Conservation (phyloP, 2,113 vertebrate species). For the Channa maculata region DNA sequence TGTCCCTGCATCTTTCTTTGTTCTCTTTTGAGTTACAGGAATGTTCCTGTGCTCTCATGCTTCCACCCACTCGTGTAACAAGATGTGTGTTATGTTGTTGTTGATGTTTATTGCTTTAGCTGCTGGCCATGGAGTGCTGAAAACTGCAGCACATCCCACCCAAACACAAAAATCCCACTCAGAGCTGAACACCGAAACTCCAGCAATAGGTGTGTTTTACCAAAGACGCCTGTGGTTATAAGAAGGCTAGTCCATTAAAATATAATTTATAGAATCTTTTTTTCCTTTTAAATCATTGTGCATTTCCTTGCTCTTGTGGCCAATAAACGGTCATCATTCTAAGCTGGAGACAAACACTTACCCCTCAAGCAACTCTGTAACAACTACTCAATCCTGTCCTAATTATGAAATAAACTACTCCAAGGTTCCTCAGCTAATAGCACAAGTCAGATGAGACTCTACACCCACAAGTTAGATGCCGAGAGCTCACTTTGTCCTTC, state of each 20-base stretch:
- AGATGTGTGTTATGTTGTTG: constrained; percentile 38
- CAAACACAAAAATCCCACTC: constrained; percentile 23
- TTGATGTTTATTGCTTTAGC: constrained; percentile 45
- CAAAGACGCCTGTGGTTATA: background rate
- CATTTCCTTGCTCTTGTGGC: constrained; percentile 37
- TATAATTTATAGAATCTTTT: no score
- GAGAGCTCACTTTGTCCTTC: constrained; percentile 20
- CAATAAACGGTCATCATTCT: constrained; percentile 47
- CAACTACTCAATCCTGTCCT: constrained; percentile 62
- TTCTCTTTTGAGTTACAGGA: constrained; percentile 12
- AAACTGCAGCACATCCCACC: constrained; percentile 31
- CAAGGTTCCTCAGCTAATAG: constrained; percentile 54
- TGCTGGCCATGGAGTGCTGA: constrained; percentile 34
- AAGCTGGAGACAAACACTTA: constrained; percentile 36
- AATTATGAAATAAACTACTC: constrained; percentile 53
- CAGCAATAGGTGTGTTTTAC: constrained; percentile 15
- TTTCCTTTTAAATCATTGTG: constrained; percentile 18
- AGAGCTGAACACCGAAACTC: constrained; percentile 17
- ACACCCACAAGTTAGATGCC: constrained; percentile 23
- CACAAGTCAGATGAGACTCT: constrained; percentile 43
- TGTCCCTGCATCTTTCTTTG: constrained; percentile 8
- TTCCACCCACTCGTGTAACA: constrained; percentile 36
- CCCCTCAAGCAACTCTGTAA: constrained; percentile 37
- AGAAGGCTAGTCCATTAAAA: no score
- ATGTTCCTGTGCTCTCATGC: constrained; percentile 17